These are phyloP conservation scores for Drosophila multiciliata DNA, from an alignment of 2,888 invertebrate genomes.

Conservation along the genomic window DNA sequence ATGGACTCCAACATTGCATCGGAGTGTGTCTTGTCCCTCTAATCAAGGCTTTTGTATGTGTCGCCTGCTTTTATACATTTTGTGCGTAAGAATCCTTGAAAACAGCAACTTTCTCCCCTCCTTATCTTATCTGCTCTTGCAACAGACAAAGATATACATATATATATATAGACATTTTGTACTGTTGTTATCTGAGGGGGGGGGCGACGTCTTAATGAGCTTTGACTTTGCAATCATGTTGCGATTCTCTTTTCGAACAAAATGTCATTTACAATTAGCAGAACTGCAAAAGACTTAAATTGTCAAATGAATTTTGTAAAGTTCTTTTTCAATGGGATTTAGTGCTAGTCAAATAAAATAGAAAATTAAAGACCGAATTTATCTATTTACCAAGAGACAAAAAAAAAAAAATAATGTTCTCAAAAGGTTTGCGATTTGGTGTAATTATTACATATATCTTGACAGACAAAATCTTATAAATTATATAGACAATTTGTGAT, in stretches of 20 bases:
- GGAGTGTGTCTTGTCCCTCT: conserved; percentile 62
- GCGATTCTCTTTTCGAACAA: conserved; percentile 14
- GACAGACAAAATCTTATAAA: neutral
- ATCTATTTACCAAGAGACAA: neutral
- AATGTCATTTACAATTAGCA: conserved; percentile 55
- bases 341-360: neutral
- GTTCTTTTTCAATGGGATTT: conserved; percentile 3
- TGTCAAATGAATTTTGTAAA: conserved; percentile 1
- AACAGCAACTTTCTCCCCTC: neutral
- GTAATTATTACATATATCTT: neutral
- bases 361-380: too few species aligned
- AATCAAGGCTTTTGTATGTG: conserved; percentile 68
- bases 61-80: conserved; percentile 26
- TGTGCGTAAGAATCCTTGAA: conserved; percentile 28
- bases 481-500: neutral
- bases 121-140: neutral
- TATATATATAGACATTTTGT: conserved; percentile 21
- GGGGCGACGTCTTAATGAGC: conserved; percentile 45
- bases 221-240: conserved; percentile 57
- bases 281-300: conserved; percentile 24
- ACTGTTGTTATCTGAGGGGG: conserved; percentile 27
- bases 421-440: neutral
- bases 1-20: conserved; percentile 65
- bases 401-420: neutral
- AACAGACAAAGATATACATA: neutral